Conservation (phyloP, 2,113 vertebrate genomes). For the Planiliza haematocheilus region DNA sequence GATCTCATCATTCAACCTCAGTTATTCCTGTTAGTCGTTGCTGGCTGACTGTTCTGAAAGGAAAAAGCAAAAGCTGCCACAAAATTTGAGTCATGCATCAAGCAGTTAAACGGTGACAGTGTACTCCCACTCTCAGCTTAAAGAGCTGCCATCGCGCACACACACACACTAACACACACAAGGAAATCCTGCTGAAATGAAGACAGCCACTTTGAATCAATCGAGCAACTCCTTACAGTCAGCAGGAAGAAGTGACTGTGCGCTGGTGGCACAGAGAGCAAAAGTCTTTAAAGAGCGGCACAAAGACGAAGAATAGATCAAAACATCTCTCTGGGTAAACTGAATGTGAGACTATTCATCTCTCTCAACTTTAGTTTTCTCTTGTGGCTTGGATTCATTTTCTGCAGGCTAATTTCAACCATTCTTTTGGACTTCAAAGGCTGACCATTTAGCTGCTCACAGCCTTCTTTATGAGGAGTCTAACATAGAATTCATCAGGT, state of each 20-base stretch:
- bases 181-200: slow-evolving; percentile 47
- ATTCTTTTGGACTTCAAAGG: slow-evolving; percentile 1
- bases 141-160: slow-evolving; percentile 29
- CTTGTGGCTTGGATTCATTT: slow-evolving; percentile 15
- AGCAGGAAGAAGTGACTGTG: slow-evolving; percentile 12
- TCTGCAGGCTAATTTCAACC: slow-evolving; percentile 25
- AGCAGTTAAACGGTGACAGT: slow-evolving; percentile 54
- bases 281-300: slow-evolving; percentile 20
- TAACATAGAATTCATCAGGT: too few relatives aligned
- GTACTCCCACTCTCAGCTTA: slow-evolving; percentile 58
- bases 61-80: slow-evolving; percentile 51
- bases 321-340: slow-evolving; percentile 3
- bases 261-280: slow-evolving; percentile 4
- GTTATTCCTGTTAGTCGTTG: slow-evolving; percentile 48
- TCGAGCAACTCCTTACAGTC: slow-evolving; percentile 36
- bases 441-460: too few relatives aligned
- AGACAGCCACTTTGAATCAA: slow-evolving; percentile 56
- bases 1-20: slow-evolving; percentile 49
- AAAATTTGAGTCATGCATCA: slow-evolving; percentile 61
- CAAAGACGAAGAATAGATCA: background rate
- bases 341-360: slow-evolving; percentile 3
- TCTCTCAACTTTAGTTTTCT: background rate
- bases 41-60: slow-evolving; percentile 41
- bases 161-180: slow-evolving; percentile 11
- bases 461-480: too few relatives aligned